Percentiles rank a stretch among this genome's conserved stretches.
phyloP scores from a whole-genome alignment of 2,888 invertebrate species.

The Cepaea hortensis region DNA sequence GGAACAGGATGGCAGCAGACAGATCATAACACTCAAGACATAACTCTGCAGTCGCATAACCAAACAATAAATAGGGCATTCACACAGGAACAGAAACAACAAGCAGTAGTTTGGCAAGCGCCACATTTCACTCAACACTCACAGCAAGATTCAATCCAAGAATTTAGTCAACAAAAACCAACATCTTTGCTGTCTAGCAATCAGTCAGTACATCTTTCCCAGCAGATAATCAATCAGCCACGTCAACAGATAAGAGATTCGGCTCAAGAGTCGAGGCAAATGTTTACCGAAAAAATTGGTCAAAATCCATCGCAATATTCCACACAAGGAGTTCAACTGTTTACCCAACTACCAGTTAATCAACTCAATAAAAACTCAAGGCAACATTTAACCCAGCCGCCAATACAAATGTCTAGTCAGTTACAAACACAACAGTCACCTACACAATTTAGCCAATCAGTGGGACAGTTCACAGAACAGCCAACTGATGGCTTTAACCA shows the following conservation, averaged over 20 bases:
- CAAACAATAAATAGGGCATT: not conserved
- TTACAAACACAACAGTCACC: not conserved
- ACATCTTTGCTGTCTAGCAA: too few relatives aligned
- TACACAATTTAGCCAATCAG: too few relatives aligned
- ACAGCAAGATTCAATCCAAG: not conserved
- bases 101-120: not conserved
- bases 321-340: too few relatives aligned
- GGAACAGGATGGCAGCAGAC: too few relatives aligned
- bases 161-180: not conserved
- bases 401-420: not conserved
- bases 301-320: too few relatives aligned
- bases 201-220: too few relatives aligned
- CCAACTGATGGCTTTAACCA: not conserved
- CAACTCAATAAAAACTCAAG: not conserved
- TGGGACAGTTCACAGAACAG: not conserved
- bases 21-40: too few relatives aligned
- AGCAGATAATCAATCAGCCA: too few relatives aligned
- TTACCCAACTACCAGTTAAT: too few relatives aligned
- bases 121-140: not conserved
- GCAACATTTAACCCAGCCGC: not conserved
- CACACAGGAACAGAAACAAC: not conserved
- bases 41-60: not conserved
- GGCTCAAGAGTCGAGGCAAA: too few relatives aligned
- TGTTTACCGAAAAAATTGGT: too few relatives aligned
- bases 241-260: too few relatives aligned